Evolutionary conservation across 2,888 invertebrate genomes (phyloP).

Genomic region (Dryobotodes eremita): DNA sequence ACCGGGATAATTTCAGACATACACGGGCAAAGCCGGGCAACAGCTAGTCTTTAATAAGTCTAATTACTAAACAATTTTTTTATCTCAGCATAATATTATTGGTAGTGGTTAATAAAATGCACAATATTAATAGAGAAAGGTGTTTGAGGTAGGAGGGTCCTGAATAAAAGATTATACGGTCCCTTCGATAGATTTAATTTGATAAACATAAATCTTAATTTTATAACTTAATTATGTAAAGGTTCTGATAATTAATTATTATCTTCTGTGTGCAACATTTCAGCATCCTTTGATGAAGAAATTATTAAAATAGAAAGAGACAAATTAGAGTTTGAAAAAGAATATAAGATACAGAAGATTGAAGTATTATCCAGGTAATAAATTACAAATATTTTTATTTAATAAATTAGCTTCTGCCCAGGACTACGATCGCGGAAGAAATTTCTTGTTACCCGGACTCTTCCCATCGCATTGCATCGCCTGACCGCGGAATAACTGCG

Average conservation of each 20-base stretch:
- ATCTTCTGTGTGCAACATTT: slow-evolving; percentile 33
- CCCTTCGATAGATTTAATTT: neutral
- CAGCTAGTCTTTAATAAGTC: too few species aligned
- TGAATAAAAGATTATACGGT: neutral
- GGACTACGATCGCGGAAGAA: too few species aligned
- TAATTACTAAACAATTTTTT: neutral
- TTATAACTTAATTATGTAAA: neutral
- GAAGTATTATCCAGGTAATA: slow-evolving; percentile 67
- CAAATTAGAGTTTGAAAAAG: slow-evolving; percentile 72
- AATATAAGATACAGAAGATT: slow-evolving; percentile 73
- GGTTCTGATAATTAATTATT: neutral
- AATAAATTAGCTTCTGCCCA: too few species aligned
- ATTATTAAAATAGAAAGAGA: slow-evolving; percentile 73
- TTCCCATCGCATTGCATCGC: too few species aligned
- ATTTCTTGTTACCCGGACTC: too few species aligned
- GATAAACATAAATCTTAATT: neutral
- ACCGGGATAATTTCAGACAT: too few species aligned
- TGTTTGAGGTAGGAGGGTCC: neutral
- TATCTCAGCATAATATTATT: neutral
- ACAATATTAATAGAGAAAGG: neutral
- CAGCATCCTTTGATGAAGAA: slow-evolving; percentile 71
- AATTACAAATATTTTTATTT: neutral
- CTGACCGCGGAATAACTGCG: too few species aligned
- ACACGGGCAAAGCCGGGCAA: too few species aligned
- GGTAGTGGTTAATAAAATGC: neutral